Evolutionary conservation across 2,797 vertebrate species (phyloP).

Genomic region (Typhlichthys subterraneus): DNA sequence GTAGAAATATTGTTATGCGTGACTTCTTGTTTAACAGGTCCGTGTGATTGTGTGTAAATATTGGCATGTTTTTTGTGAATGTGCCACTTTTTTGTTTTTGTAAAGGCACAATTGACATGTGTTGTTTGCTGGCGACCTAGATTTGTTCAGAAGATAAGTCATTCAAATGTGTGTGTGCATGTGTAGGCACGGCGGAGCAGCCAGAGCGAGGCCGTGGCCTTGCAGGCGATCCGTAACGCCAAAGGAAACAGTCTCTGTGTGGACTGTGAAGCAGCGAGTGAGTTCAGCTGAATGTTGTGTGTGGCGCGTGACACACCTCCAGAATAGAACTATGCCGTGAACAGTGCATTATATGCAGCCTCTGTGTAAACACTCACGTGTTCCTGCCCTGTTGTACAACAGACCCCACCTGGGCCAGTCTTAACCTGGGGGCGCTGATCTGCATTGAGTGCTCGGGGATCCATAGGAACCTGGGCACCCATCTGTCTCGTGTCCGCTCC

Average conservation of each 20-base stretch:
- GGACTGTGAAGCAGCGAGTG: constrained; percentile 91
- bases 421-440: constrained; percentile 94
- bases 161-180: constrained; percentile 13
- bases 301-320: not conserved
- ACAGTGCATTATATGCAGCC: too few species aligned
- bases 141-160: not conserved
- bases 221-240: constrained; percentile 92
- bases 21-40: too few species aligned
- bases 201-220: constrained; percentile 93
- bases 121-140: not conserved
- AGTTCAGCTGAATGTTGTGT: constrained; percentile 53
- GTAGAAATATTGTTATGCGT: too few species aligned
- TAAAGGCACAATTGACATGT: not conserved
- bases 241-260: constrained; percentile 92
- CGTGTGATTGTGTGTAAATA: too few species aligned
- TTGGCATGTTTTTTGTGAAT: too few species aligned
- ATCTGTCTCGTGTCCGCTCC: constrained; percentile 92
- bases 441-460: constrained; percentile 97
- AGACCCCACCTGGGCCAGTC: constrained; percentile 96
- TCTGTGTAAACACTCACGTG: not conserved
- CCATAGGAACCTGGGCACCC: constrained; percentile 93
- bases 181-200: constrained; percentile 88
- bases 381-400: not conserved
- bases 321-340: not conserved
- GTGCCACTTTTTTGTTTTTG: too few species aligned